A percentile compares a stretch with the other conserved stretches of the same genome.
Evolutionary conservation across 2,888 invertebrate genomes (phyloP).

Genomic region (Ennomos erosarius): DNA sequence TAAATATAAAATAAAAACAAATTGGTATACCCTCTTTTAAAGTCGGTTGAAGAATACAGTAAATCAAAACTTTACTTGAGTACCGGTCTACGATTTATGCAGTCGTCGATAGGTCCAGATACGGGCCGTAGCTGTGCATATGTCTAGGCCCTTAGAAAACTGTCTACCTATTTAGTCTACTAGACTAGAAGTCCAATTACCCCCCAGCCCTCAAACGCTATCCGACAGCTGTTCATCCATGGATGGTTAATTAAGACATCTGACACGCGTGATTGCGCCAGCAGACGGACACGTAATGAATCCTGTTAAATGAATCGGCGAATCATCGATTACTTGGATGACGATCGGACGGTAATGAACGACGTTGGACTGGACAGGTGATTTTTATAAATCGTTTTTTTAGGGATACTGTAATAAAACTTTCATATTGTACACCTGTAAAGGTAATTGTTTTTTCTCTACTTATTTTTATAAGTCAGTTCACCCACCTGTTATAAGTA

Average conservation of each 20-base stretch:
- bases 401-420: too few relatives aligned
- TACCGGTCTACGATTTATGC: too few relatives aligned
- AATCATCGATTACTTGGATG: constrained; percentile 15
- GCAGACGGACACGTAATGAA: constrained; percentile 6
- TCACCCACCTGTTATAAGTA: constrained; percentile 90
- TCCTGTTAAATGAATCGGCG: constrained; percentile 16
- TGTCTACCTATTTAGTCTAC: neutral
- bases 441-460: too few relatives aligned
- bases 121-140: too few relatives aligned
- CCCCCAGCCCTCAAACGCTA: constrained; percentile 17
- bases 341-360: constrained; percentile 7
- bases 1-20: too few relatives aligned
- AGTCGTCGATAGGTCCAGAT: too few relatives aligned
- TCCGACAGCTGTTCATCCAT: constrained; percentile 41
- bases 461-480: too few relatives aligned
- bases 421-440: too few relatives aligned
- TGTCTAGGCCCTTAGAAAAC: too few relatives aligned
- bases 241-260: constrained; percentile 47
- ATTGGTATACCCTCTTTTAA: too few relatives aligned
- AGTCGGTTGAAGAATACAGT: too few relatives aligned
- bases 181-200: neutral
- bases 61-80: too few relatives aligned
- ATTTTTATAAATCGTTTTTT: neutral
- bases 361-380: constrained; percentile 5
- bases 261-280: constrained; percentile 40